Conservation (phyloP, 1,140 invertebrate species). For the Drosophila ambigua region DNA sequence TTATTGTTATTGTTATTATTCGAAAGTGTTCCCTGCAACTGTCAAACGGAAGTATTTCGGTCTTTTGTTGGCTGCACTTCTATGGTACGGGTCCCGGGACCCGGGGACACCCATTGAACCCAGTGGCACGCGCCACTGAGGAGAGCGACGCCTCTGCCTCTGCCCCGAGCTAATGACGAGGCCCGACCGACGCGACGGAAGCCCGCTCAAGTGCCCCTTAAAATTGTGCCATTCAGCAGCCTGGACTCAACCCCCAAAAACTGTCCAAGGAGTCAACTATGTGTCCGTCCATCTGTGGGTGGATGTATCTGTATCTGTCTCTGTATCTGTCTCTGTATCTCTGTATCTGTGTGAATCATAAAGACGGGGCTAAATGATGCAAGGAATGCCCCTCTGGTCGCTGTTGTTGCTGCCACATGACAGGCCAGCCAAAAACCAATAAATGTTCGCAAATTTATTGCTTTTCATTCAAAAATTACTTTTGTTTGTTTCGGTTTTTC, state of each 20-base stretch:
- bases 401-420: conserved; percentile 48
- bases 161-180: conserved; percentile 58
- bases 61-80: conserved; percentile 58
- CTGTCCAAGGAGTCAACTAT: conserved; percentile 55
- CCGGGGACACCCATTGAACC: conserved; percentile 21
- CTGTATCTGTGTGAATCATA: conserved; percentile 38
- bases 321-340: conserved; percentile 2
- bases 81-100: conserved; percentile 39
- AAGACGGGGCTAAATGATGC: conserved; percentile 64
- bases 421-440: conserved; percentile 75
- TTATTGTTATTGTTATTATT: conserved; percentile 82
- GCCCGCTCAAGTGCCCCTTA: conserved; percentile 65
- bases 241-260: conserved; percentile 22
- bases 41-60: conserved; percentile 73
- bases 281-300: conserved; percentile 39
- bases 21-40: conserved; percentile 60
- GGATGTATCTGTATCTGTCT: conserved; percentile 28
- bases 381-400: conserved; percentile 49
- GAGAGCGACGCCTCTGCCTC: conserved; percentile 5
- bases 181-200: conserved; percentile 48
- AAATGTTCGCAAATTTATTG: conserved; percentile 83
- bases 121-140: conserved; percentile 44
- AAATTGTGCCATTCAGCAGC: conserved; percentile 23
- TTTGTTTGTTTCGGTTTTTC: conserved; percentile 72
- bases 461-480: conserved; percentile 78